These are phyloP conservation scores for Lonchura striata DNA, from an alignment of 2,113 vertebrate genomes.

Conservation along the genomic window DNA sequence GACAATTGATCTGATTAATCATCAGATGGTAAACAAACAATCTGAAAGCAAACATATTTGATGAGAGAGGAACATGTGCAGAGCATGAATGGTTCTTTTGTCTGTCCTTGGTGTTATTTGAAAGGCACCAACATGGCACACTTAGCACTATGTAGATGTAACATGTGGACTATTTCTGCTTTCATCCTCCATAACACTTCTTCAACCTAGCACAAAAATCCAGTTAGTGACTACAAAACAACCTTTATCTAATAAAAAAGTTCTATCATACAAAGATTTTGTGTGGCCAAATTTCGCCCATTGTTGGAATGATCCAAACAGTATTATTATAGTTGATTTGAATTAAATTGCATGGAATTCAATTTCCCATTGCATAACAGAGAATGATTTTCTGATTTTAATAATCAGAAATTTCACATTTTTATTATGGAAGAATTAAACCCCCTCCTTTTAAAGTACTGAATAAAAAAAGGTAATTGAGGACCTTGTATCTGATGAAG, in stretches of 20 bases:
- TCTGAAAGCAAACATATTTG: neutral
- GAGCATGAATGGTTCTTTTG: neutral
- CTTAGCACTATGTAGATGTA: neutral
- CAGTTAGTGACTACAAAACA: neutral
- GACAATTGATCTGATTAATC: neutral
- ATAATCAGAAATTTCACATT: neutral
- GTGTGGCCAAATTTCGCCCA: neutral
- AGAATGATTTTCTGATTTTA: neutral
- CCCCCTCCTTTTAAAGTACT: neutral
- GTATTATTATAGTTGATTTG: neutral
- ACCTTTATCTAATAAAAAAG: neutral
- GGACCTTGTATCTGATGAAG: constrained; percentile 86
- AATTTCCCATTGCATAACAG: neutral
- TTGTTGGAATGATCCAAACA: neutral
- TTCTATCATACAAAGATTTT: neutral
- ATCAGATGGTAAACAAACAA: neutral
- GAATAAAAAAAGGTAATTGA: constrained; percentile 48
- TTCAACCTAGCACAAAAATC: neutral
- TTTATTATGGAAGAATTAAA: neutral
- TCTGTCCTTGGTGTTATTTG: neutral
- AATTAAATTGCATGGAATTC: neutral
- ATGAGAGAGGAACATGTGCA: neutral
- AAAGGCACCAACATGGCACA: neutral
- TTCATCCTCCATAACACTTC: neutral
- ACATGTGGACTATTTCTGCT: neutral